Base-by-base conservation (phyloP, 2,888 invertebrate genomes). In the Tuberolachnus salignus region DNA sequence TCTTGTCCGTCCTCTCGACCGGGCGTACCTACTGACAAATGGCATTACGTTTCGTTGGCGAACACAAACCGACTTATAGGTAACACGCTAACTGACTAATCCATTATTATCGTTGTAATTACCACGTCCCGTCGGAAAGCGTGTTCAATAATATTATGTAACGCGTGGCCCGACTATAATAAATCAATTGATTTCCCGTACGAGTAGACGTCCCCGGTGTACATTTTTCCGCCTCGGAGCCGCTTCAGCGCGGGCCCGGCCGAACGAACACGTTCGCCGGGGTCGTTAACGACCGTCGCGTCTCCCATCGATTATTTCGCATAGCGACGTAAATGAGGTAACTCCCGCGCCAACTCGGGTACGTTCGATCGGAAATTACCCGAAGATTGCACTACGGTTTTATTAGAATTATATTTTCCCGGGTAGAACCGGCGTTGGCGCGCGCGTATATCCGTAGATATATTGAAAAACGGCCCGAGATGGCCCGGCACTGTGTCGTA, bases 361-460 rank as follows among this genome's bases (percentile, higher is more conserved):
- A 14, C 16, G n/a, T 57, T 46, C 23, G 26, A 61, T 61, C 59
- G 72, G 72, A 72, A 72, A 72, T 72, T 61, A 49, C n/a, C 10
- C 26, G 16, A 14, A 61, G n/a, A 61, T 61, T 34, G 72, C 26
- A 72, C 59, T 19, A 3, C 34, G 34, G 44, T 23, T 26, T 26
- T 26, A 49, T 71, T 59, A 59, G 57, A 59, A 46, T 57, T 57
- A 55, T 67, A 49, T 49, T 51, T 67, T 67, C 34, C 19, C 44
- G 46, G 21, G 64, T 46, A 46, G 34, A 46, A n/a, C n/a, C n/a
- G n/a, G n/a, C n/a, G n/a, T n/a, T n/a, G n/a, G n/a, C n/a, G n/a
- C n/a, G n/a, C n/a, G n/a, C n/a, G n/a, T n/a, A n/a, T n/a, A n/a
- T n/a, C n/a, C n/a, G n/a, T n/a, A n/a, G n/a, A n/a, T n/a, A n/a